These are phyloP conservation scores for Centropus unirufus DNA, from an alignment of 2,113 vertebrate genomes.

Conservation along the genomic window DNA sequence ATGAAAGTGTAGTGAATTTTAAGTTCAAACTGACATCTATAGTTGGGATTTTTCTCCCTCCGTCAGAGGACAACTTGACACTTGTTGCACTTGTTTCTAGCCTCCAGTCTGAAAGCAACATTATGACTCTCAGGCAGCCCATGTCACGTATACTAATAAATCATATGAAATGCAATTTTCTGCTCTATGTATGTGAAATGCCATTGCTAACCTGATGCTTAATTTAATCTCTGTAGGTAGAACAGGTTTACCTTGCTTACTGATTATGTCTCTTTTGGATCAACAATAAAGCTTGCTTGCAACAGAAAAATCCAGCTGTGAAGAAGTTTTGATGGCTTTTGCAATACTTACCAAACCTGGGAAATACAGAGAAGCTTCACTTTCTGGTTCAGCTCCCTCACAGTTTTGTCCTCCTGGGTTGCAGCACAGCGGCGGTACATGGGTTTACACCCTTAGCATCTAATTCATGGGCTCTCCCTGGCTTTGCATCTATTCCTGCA, in stretches of 20 bases:
- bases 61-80: neutral
- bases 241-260: neutral
- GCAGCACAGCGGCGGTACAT: neutral
- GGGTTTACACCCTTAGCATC: neutral
- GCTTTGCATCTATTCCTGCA: neutral
- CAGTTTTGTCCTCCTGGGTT: neutral
- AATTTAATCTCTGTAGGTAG: neutral
- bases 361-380: neutral
- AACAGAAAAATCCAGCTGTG: neutral
- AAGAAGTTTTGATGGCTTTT: neutral
- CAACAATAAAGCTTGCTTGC: neutral
- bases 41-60: neutral
- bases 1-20: neutral
- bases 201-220: neutral
- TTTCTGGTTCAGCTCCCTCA: neutral
- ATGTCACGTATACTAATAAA: neutral
- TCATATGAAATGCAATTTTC: neutral
- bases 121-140: neutral
- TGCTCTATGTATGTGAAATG: neutral
- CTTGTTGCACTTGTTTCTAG: neutral
- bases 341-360: neutral
- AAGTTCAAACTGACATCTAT: neutral
- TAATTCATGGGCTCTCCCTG: neutral
- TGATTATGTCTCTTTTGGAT: neutral
- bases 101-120: neutral